Evolutionary conservation across 2,888 invertebrate species (phyloP).

Genomic region (Eilema caniola): DNA sequence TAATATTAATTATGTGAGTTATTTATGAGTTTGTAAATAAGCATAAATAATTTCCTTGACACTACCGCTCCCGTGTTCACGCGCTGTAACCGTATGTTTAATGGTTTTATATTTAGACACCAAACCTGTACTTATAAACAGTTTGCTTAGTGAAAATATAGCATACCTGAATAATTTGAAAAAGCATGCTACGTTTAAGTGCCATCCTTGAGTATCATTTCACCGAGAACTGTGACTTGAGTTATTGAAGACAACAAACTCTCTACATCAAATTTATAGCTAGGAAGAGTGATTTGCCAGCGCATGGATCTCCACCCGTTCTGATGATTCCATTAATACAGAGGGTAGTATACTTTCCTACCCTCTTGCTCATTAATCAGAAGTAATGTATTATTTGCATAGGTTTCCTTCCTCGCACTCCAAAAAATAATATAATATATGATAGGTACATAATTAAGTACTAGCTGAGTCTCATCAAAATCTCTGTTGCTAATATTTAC

Average conservation of each 20-base stretch:
- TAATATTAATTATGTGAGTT: constrained; percentile 5
- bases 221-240: background rate
- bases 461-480: background rate
- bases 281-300: background rate
- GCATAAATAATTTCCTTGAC: constrained; percentile 14
- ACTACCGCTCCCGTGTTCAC: constrained; percentile 33
- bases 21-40: constrained; percentile 20
- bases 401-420: background rate
- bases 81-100: constrained; percentile 32
- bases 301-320: background rate
- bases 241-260: background rate
- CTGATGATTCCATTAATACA: background rate
- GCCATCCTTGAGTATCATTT: background rate
- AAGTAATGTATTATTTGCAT: background rate
- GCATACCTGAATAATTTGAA: background rate
- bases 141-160: background rate
- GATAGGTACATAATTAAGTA: background rate
- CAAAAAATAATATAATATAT: background rate
- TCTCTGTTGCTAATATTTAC: background rate
- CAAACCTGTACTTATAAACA: background rate
- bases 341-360: background rate
- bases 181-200: background rate
- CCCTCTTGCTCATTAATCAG: background rate
- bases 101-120: constrained; percentile 19
- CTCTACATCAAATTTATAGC: background rate